Evolutionary conservation across 64 coral and sea anemone genomes (phyloP), one percentile per base, ranked within the genome.

Genomic region (Astreopora myriophthalma): DNA sequence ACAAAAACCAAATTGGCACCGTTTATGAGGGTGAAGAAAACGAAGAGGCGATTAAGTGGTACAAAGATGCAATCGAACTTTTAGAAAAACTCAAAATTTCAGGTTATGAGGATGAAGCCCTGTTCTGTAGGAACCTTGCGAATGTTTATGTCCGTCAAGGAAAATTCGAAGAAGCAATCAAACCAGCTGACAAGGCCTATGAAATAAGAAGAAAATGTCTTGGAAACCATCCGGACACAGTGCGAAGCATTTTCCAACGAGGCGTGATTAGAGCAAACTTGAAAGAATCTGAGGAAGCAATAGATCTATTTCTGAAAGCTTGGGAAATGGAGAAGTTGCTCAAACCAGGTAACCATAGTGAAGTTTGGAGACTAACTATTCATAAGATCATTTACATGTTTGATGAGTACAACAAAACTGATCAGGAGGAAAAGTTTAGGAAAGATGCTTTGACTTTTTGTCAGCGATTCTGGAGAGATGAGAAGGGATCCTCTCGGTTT

Each of bases 161-260:
- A 14, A 49, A 83, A n/a, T 91, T 82, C 49, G 5, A 73, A 19
- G 38, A 77, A 61, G 75, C 89, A 16, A 6, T 19, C 1, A 49
- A 5, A 37, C 48, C 38, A 25, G 89, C 89, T 3, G 33, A 82
- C 16, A 91, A 51, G 49, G 89, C 89, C 6, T 66, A 49, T 35
- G 34, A 37, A 17, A 79, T 91, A 19, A 69, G 89, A 24, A 72
- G 34, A 8, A 73, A 42, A 39, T 6, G 34, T 3, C 89, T 91
- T 13, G 89, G 66, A 10, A 51, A 58, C 24, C 75, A 91, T 35
- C 52, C 76, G 4, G 62, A 60, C 7, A 91, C 89, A 0, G 64
- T 91, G 48, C 75, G 77, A n/a, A 91, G 89, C 61, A 81, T 71
- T 52, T 91, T 71, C 23, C 89, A 91, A 27, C 42, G 8, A 35